These are phyloP conservation scores for Cloeon dipterum DNA, from an alignment of 2,888 invertebrate species.

Conservation along the genomic window DNA sequence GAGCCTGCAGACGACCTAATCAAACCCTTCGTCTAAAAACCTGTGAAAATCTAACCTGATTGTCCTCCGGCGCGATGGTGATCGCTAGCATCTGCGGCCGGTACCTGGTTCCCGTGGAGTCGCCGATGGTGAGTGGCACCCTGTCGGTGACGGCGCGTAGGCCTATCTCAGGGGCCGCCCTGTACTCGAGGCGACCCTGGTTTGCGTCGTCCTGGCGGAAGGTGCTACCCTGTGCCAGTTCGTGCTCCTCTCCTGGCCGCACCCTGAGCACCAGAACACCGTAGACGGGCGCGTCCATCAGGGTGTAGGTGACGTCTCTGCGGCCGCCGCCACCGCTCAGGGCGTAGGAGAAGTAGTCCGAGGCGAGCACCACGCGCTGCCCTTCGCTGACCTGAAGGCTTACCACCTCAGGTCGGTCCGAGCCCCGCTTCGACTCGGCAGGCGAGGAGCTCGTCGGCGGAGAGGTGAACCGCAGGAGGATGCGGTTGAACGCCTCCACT, in stretches of 20 bases:
- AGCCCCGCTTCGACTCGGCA: no score
- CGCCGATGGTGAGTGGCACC: background rate
- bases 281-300: background rate
- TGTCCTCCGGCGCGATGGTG: background rate
- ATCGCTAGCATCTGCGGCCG: constrained; percentile 1
- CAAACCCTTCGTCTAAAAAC: no score
- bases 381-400: background rate
- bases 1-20: no score
- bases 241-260: background rate
- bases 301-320: background rate
- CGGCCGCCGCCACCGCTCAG: background rate
- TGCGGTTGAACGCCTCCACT: background rate
- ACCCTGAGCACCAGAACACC: background rate
- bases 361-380: constrained; percentile 1
- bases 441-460: background rate
- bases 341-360: background rate
- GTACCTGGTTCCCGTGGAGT: background rate
- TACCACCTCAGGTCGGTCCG: no score
- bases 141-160: background rate
- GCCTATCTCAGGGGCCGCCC: background rate
- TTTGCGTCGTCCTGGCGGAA: constrained; percentile 1
- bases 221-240: background rate
- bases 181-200: background rate
- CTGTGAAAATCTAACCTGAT: no score
- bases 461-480: background rate